Conservation (phyloP, 2,888 invertebrate genomes). For the Aradus depressus region DNA sequence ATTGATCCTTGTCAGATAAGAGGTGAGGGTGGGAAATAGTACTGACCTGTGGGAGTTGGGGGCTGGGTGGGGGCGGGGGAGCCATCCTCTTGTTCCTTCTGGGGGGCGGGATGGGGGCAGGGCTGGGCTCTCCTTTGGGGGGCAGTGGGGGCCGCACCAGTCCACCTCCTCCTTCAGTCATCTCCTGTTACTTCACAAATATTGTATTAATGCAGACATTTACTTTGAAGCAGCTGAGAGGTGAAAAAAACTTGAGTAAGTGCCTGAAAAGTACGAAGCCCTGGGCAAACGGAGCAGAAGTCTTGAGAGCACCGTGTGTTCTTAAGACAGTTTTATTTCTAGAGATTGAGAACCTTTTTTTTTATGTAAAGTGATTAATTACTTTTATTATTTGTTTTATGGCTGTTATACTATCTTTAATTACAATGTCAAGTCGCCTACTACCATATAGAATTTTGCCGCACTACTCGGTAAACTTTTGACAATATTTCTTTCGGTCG, state of each 20-base stretch:
- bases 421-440: no score
- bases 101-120: slow-evolving; percentile 53
- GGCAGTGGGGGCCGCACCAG: slow-evolving; percentile 55
- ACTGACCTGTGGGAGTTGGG: slow-evolving; percentile 9
- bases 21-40: neutral
- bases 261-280: neutral
- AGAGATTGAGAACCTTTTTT: no score
- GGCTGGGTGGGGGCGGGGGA: slow-evolving; percentile 31
- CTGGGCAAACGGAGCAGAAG: no score
- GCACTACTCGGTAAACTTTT: neutral
- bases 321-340: no score
- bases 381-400: no score
- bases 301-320: no score
- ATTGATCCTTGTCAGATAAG: slow-evolving; percentile 7
- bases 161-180: slow-evolving; percentile 17
- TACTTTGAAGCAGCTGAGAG: neutral
- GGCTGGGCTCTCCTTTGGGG: slow-evolving; percentile 48
- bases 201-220: neutral
- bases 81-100: slow-evolving; percentile 41
- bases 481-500: neutral
- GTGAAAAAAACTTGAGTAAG: neutral
- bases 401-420: no score
- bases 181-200: slow-evolving; percentile 14
- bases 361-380: no score
- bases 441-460: neutral